Evolutionary conservation across 2,888 invertebrate species (phyloP).

Genomic region (Amblyjoppa proteus): DNA sequence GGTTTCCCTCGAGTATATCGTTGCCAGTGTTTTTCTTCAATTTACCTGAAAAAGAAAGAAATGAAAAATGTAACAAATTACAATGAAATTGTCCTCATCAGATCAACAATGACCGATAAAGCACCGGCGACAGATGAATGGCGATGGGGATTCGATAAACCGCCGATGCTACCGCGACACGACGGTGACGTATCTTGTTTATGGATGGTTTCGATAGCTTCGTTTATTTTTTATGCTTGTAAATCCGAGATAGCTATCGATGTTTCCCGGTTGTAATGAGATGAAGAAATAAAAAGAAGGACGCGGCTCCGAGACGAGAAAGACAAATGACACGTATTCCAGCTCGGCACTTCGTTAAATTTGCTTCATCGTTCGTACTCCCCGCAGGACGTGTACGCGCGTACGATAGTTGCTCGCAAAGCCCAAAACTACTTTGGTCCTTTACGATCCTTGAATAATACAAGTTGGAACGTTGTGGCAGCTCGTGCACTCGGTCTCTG

Average conservation of each 20-base stretch:
- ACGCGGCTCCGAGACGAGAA: background rate
- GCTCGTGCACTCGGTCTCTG: constrained; percentile 9
- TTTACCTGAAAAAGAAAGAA: constrained; percentile 79
- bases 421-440: constrained; percentile 53
- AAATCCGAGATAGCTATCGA: background rate
- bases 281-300: constrained; percentile 10
- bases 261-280: background rate
- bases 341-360: constrained; percentile 37
- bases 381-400: background rate
- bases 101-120: constrained; percentile 20
- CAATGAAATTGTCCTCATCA: constrained; percentile 25
- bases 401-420: constrained; percentile 25
- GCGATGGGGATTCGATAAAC: constrained; percentile 29
- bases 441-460: constrained; percentile 59
- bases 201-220: constrained; percentile 24
- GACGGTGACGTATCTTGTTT: background rate
- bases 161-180: background rate
- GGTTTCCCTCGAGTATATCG: constrained; percentile 82
- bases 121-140: background rate
- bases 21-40: constrained; percentile 81
- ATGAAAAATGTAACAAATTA: background rate
- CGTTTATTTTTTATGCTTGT: background rate
- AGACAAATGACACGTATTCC: constrained; percentile 32
- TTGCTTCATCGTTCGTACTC: constrained; percentile 27
- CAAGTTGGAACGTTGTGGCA: constrained; percentile 62